These are phyloP conservation scores for Nemoura dubitans DNA, from an alignment of 2,888 invertebrate genomes.

Conservation along the genomic window DNA sequence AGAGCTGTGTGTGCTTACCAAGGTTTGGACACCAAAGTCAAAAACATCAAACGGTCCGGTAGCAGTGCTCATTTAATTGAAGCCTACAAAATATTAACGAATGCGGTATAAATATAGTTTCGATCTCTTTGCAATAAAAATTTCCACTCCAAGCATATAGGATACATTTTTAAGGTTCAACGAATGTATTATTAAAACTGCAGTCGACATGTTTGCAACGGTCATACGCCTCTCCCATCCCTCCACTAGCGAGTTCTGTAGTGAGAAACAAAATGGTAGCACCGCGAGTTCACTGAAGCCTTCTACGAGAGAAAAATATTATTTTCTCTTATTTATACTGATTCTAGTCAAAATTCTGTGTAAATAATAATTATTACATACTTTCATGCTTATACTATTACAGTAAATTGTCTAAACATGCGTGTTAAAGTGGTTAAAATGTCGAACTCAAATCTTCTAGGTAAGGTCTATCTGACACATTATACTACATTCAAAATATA, in stretches of 20 bases:
- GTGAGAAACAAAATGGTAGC: constrained; percentile 49
- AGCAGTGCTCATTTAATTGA: neutral
- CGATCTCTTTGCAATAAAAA: no score
- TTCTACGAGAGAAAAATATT: constrained; percentile 1
- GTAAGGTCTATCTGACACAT: neutral
- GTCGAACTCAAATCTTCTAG: neutral
- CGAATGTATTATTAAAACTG: neutral
- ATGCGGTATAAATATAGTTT: no score
- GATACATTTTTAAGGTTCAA: no score
- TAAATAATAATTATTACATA: neutral
- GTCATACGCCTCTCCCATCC: neutral
- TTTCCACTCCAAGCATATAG: no score
- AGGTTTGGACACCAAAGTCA: neutral
- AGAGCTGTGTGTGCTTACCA: neutral
- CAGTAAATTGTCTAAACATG: neutral
- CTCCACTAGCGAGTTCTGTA: constrained; percentile 28
- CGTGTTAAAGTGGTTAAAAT: neutral
- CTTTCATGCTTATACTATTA: neutral
- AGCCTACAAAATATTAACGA: neutral
- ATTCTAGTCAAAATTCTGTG: constrained; percentile 28
- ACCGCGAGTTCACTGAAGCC: constrained; percentile 32
- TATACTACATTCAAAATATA: constrained; percentile 7
- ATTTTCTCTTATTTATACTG: neutral
- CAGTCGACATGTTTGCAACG: neutral
- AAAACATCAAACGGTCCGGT: neutral